phyloP scores from a whole-genome alignment of 2,113 vertebrate species.

The Zosterops japonicus region DNA sequence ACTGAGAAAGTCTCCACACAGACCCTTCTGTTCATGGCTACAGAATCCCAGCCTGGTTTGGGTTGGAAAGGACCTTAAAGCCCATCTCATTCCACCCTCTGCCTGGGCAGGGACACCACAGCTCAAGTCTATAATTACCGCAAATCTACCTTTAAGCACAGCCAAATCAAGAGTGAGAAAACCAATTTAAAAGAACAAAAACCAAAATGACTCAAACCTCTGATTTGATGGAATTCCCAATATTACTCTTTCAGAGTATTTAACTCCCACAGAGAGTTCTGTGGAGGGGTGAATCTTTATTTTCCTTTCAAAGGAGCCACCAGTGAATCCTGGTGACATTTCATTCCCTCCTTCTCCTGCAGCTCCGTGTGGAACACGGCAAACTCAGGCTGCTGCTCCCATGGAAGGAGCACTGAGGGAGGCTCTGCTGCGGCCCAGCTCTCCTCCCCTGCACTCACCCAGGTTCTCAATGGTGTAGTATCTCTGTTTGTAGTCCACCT shows the following conservation, averaged over 20 bases:
- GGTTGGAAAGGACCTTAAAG: neutral
- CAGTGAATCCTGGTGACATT: neutral
- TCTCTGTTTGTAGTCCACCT: constrained; percentile 97
- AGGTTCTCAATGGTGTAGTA: constrained; percentile 97
- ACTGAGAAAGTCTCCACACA: neutral
- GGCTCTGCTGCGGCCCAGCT: neutral
- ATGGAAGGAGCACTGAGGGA: neutral
- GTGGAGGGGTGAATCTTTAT: neutral
- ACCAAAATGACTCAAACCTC: neutral
- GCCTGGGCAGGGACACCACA: neutral
- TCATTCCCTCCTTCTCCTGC: neutral
- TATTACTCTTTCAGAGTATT: neutral
- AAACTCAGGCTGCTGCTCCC: neutral
- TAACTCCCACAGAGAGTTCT: neutral
- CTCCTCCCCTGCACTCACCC: constrained; percentile 67
- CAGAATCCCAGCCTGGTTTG: neutral
- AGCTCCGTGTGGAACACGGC: neutral
- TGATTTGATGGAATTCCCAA: neutral
- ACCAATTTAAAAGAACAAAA: neutral
- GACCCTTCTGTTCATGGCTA: neutral
- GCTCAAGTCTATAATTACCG: neutral
- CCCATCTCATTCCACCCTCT: neutral
- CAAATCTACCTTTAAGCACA: neutral
- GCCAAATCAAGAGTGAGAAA: neutral
- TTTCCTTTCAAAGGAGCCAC: neutral